Evolutionary conservation across 2,888 invertebrate species (phyloP).

Genomic region (Mythimna albipuncta): DNA sequence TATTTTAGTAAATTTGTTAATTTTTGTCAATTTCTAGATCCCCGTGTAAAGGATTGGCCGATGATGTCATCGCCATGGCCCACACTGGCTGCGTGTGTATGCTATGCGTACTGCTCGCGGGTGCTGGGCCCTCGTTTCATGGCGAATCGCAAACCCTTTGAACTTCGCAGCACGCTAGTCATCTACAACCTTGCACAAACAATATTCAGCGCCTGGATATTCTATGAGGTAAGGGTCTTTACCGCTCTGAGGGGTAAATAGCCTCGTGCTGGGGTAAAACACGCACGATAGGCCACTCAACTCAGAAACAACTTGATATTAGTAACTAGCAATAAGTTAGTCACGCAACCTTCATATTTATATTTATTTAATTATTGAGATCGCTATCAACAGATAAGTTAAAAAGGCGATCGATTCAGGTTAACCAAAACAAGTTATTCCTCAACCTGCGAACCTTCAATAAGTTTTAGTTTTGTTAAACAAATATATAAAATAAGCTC

Average conservation of each 20-base stretch:
- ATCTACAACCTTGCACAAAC: constrained; percentile 97
- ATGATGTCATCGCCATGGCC: constrained; percentile 97
- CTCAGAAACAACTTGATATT: constrained; percentile 36
- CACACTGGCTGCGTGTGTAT: constrained; percentile 95
- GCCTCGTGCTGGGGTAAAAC: constrained; percentile 24
- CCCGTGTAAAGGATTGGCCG: constrained; percentile 96
- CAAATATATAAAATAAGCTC: constrained; percentile 1
- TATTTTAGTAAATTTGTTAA: constrained; percentile 4
- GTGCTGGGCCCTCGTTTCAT: constrained; percentile 96
- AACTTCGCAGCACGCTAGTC: constrained; percentile 94
- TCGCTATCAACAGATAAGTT: constrained; percentile 19
- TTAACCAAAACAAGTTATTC: not conserved
- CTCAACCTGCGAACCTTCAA: constrained; percentile 6
- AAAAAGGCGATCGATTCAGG: not conserved
- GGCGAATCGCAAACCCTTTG: constrained; percentile 97
- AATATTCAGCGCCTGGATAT: constrained; percentile 97
- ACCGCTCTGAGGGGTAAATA: constrained; percentile 31
- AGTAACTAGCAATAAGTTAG: constrained; percentile 28
- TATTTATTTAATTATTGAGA: constrained; percentile 14
- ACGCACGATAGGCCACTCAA: constrained; percentile 56
- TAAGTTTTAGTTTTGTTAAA: constrained; percentile 6
- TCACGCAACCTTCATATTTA: constrained; percentile 42
- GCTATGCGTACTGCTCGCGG: constrained; percentile 96
- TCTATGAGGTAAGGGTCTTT: constrained; percentile 94
- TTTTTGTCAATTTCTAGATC: constrained; percentile 92